These are phyloP conservation scores for Metallyticus violacea DNA, from an alignment of 2,888 invertebrate genomes.

Conservation along the genomic window DNA sequence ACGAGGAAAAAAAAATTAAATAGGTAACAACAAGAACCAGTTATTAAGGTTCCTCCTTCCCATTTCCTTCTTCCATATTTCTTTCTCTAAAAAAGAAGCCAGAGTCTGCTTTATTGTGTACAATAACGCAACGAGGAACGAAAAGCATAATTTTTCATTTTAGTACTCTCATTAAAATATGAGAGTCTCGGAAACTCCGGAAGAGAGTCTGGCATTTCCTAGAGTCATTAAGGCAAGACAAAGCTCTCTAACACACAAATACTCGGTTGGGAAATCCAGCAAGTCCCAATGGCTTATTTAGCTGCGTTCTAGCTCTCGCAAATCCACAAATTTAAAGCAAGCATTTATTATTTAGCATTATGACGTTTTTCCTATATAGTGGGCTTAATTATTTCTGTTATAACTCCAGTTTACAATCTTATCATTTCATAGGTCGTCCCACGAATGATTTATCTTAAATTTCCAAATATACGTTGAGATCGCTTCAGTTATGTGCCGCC, in stretches of 20 bases:
- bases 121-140: neutral
- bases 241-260: neutral
- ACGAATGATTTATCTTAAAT: no score
- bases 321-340: no score
- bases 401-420: no score
- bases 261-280: neutral
- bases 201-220: neutral
- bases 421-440: no score
- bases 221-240: neutral
- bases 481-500: no score
- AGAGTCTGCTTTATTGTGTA: neutral
- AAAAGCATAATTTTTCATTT: neutral
- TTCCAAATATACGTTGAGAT: no score
- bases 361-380: no score
- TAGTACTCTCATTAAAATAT: neutral
- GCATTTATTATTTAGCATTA: no score
- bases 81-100: neutral
- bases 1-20: no score
- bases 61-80: neutral
- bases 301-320: neutral
- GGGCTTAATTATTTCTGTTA: no score
- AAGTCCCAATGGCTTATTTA: neutral
- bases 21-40: no score
- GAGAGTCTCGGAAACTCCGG: neutral
- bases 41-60: no score